phyloP scores from a whole-genome alignment of 2,113 vertebrate genomes.

The Upupa epops region DNA sequence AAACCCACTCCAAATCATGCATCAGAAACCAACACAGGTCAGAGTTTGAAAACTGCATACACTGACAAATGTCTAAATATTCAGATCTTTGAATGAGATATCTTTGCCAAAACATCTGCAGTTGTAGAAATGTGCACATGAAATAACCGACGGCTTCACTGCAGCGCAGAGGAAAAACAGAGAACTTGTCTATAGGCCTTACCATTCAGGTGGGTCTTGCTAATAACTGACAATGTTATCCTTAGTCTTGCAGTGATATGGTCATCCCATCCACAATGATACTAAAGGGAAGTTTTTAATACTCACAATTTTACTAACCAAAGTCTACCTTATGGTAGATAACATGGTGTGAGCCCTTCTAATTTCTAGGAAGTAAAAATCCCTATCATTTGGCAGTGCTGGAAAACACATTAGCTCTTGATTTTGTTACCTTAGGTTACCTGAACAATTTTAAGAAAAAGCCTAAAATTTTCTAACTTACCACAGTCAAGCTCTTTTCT shows the following conservation, averaged over 20 bases:
- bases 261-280: background rate
- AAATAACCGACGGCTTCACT: background rate
- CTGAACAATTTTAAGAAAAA: background rate
- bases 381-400: background rate
- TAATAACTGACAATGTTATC: background rate
- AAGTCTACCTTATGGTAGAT: background rate
- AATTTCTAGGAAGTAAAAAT: background rate
- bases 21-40: background rate
- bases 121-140: background rate
- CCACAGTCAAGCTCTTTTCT: background rate
- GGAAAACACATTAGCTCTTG: background rate
- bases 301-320: background rate
- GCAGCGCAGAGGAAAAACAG: background rate
- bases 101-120: background rate
- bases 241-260: background rate
- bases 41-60: background rate
- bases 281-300: background rate
- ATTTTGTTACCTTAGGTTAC: background rate
- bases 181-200: background rate
- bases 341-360: accelerated
- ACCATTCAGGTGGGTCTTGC: background rate
- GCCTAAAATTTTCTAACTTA: background rate
- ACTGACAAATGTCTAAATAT: background rate
- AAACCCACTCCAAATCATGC: background rate
- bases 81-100: background rate